These are phyloP conservation scores for Oligia strigilis DNA, from an alignment of 2,888 invertebrate genomes.

Conservation along the genomic window DNA sequence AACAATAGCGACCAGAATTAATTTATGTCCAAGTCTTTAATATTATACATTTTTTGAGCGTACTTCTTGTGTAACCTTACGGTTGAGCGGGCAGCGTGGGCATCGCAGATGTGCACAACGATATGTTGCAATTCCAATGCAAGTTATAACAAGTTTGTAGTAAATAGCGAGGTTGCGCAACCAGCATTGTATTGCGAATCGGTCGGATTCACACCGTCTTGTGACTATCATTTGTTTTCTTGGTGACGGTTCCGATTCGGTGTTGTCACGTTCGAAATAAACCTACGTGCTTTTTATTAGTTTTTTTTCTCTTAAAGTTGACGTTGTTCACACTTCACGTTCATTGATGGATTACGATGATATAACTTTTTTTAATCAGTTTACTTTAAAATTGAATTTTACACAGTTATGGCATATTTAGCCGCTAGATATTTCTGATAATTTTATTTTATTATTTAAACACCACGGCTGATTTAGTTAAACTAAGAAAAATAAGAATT, in stretches of 20 bases:
- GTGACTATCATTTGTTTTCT: constrained; percentile 47
- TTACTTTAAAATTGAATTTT: background rate
- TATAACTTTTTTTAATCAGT: constrained; percentile 6
- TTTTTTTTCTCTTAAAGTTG: constrained; percentile 2
- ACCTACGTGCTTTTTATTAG: constrained; percentile 21
- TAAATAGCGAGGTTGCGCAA: constrained; percentile 70
- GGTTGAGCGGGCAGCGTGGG: constrained; percentile 68
- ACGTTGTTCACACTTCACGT: constrained; percentile 35
- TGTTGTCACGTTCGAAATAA: constrained; percentile 68
- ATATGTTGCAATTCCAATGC: constrained; percentile 74
- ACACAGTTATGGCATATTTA: background rate
- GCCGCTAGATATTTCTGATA: background rate
- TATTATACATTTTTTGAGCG: constrained; percentile 56
- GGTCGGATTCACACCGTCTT: constrained; percentile 54
- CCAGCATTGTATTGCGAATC: constrained; percentile 69
- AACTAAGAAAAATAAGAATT: constrained; percentile 8
- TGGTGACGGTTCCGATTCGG: constrained; percentile 51
- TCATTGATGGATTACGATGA: constrained; percentile 38
- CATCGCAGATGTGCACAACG: constrained; percentile 70
- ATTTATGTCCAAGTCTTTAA: constrained; percentile 38
- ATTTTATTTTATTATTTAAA: background rate
- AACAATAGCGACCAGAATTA: constrained; percentile 59
- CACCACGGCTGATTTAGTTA: background rate
- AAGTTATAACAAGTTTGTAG: constrained; percentile 68
- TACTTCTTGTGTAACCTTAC: constrained; percentile 63